These are phyloP conservation scores for Cistogaster globosa DNA, from an alignment of 2,888 invertebrate genomes.

Conservation along the genomic window DNA sequence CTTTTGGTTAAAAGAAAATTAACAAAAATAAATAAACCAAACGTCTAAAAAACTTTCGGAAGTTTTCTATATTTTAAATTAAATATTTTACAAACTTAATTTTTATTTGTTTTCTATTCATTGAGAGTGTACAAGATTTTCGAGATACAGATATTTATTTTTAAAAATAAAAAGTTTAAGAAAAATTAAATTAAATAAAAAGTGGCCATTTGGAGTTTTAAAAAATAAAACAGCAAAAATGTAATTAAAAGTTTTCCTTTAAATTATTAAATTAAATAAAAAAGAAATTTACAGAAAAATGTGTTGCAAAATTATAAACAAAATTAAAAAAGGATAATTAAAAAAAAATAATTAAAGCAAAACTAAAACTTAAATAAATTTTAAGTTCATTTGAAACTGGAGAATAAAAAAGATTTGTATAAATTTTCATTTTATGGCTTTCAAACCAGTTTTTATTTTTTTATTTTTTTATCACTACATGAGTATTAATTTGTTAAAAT, in stretches of 20 bases:
- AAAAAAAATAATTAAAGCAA: not conserved
- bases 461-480: too few relatives aligned
- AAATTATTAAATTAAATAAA: conserved; percentile 1
- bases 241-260: conserved; percentile 31
- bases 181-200: not conserved
- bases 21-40: conserved; percentile 32
- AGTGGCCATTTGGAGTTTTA: conserved; percentile 32
- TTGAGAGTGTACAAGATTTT: conserved; percentile 5
- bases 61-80: not conserved
- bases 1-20: conserved; percentile 65
- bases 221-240: conserved; percentile 43
- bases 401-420: conserved; percentile 45
- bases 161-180: conserved; percentile 22
- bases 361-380: not conserved
- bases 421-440: not conserved
- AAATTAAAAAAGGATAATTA: not conserved
- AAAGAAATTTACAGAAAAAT: conserved; percentile 3
- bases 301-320: conserved; percentile 54
- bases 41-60: conserved; percentile 46
- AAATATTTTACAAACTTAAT: conserved; percentile 4
- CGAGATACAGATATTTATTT: not conserved
- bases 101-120: conserved; percentile 6
- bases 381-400: not conserved
- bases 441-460: not conserved
- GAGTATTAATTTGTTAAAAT: too few relatives aligned